phyloP scores from a whole-genome alignment of 2,888 invertebrate genomes.

The Tetropium fuscum region DNA sequence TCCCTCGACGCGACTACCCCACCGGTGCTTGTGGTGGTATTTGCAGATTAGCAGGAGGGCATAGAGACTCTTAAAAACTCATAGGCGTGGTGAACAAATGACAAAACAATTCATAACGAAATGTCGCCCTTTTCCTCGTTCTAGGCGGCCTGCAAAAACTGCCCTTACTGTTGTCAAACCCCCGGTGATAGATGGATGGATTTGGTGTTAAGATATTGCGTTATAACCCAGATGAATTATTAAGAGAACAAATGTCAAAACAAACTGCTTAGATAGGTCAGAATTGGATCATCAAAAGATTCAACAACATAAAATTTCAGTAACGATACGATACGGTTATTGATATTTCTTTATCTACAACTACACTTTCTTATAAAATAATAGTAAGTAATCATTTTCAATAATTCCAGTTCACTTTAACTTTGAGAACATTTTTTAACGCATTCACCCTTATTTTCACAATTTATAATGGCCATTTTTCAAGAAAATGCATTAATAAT shows the following conservation, averaged over 20 bases:
- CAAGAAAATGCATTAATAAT: too few relatives aligned
- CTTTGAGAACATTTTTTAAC: too few relatives aligned
- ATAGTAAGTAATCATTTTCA: too few relatives aligned
- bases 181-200: conserved; percentile 37
- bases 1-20: conserved; percentile 44
- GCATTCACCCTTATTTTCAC: too few relatives aligned
- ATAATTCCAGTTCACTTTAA: too few relatives aligned
- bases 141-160: conserved; percentile 27
- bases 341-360: too few relatives aligned
- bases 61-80: conserved; percentile 41
- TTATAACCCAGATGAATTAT: conserved; percentile 38
- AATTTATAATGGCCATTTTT: too few relatives aligned
- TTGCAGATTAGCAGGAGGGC: conserved; percentile 45
- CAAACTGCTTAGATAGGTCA: conserved; percentile 28
- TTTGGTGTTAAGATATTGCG: conserved; percentile 42
- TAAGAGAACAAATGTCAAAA: conserved; percentile 37
- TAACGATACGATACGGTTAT: too few relatives aligned
- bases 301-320: too few relatives aligned
- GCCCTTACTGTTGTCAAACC: conserved; percentile 32
- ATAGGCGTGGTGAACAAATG: conserved; percentile 47
- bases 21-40: conserved; percentile 46
- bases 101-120: conserved; percentile 38
- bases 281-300: too few relatives aligned
- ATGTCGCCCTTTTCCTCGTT: conserved; percentile 30
- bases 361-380: too few relatives aligned